Evolutionary conservation across 2,113 vertebrate species (phyloP).

Genomic region (Pterocles orientalis): DNA sequence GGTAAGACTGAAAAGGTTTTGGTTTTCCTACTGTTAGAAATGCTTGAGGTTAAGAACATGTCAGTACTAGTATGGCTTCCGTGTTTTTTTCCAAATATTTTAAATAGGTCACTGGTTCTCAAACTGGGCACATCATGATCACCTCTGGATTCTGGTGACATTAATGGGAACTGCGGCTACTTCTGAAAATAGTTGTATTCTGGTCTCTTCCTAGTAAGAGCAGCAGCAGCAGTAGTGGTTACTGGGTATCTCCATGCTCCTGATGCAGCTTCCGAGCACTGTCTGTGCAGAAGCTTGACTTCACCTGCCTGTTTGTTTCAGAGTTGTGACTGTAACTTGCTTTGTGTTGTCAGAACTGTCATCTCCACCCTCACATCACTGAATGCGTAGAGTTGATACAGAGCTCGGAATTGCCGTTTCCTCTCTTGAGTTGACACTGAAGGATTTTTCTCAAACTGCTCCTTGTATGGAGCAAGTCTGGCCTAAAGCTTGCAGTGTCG

Average conservation of each 20-base stretch:
- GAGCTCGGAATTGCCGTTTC: background rate
- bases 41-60: rapidly evolving
- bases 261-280: background rate
- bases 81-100: background rate
- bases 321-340: background rate
- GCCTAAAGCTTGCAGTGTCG: background rate
- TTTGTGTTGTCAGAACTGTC: background rate
- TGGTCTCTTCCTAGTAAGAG: background rate
- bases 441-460: background rate
- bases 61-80: background rate
- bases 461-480: background rate
- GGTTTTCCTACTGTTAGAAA: background rate
- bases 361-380: background rate
- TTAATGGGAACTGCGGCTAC: background rate
- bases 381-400: too few species aligned
- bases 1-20: constrained; percentile 68
- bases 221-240: background rate
- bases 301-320: background rate
- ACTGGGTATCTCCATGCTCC: background rate
- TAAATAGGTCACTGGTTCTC: background rate
- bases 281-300: background rate
- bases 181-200: background rate
- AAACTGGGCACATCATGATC: background rate
- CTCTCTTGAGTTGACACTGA: background rate
- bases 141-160: background rate